A percentile compares a stretch with the other conserved stretches of the same genome.
Conservation (phyloP, 2,113 vertebrate species). For the Nothocercus julius region DNA sequence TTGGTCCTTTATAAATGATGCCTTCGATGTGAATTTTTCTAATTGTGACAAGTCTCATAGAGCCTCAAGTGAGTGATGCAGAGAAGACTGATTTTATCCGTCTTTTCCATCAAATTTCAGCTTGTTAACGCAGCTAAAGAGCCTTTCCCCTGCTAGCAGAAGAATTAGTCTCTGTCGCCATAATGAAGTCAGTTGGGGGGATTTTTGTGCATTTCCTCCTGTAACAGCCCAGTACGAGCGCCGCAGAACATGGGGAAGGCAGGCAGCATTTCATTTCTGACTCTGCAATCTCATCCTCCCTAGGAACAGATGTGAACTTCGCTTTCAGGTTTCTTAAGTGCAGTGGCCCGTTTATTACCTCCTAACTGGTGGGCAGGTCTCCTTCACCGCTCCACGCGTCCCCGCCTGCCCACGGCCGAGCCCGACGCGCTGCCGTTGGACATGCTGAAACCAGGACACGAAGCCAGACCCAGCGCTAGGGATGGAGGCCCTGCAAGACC, state of each 20-base stretch:
- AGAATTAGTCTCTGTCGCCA: constrained; percentile 43
- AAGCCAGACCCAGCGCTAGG: neutral
- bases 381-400: neutral
- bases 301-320: accelerated
- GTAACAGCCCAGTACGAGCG: neutral
- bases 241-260: accelerated
- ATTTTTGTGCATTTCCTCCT: neutral
- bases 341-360: accelerated
- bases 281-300: too few relatives aligned
- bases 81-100: constrained; percentile 70
- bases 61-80: constrained; percentile 74
- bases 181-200: constrained; percentile 36
- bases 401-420: accelerated
- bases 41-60: constrained; percentile 76
- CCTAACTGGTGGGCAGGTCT: neutral
- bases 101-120: constrained; percentile 78
- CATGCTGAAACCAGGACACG: too few relatives aligned
- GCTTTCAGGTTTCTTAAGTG: accelerated
- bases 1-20: constrained; percentile 79
- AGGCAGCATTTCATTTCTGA: too few relatives aligned
- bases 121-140: constrained; percentile 72
- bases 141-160: constrained; percentile 25
- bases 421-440: neutral
- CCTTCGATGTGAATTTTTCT: constrained; percentile 79
- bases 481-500: neutral